phyloP scores from a whole-genome alignment of 2,888 invertebrate genomes.

The Therioaphis trifolii region DNA sequence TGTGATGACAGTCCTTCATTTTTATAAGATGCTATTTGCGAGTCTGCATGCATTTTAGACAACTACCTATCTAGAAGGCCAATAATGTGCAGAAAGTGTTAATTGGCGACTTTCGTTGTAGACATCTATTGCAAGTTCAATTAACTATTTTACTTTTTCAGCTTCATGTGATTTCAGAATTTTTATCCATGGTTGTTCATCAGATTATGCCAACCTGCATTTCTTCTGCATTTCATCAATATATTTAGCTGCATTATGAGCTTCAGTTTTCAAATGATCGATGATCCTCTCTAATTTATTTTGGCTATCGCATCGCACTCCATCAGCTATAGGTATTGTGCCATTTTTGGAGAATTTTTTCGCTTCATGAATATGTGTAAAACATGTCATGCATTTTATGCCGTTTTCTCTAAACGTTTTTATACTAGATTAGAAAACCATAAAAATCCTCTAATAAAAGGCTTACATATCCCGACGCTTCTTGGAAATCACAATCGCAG shows the following conservation, averaged over 20 bases:
- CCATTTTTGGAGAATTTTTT: slow-evolving; percentile 60
- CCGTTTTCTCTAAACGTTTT: too few relatives aligned
- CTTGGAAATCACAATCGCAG: too few relatives aligned
- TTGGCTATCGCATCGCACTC: slow-evolving; percentile 45
- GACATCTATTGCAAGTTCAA: slow-evolving; percentile 60
- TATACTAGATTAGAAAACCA: too few relatives aligned
- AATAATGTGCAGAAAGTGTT: slow-evolving; percentile 59
- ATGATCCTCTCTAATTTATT: slow-evolving; percentile 53
- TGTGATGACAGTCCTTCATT: slow-evolving; percentile 49
- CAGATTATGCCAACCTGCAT: slow-evolving; percentile 57
- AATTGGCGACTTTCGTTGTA: slow-evolving; percentile 58
- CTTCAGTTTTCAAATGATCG: slow-evolving; percentile 48
- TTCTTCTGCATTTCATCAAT: slow-evolving; percentile 44
- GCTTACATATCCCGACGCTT: too few relatives aligned
- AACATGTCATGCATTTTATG: slow-evolving; percentile 54
- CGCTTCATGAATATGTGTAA: slow-evolving; percentile 53
- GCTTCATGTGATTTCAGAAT: slow-evolving; percentile 40
- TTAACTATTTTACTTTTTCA: slow-evolving; percentile 58
- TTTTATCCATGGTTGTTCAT: slow-evolving; percentile 62
- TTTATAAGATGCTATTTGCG: slow-evolving; percentile 57
- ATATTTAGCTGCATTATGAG: slow-evolving; percentile 50
- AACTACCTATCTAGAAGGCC: slow-evolving; percentile 62
- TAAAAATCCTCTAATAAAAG: too few relatives aligned
- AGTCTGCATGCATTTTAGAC: slow-evolving; percentile 58
- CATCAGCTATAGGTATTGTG: slow-evolving; percentile 56